phyloP scores from a whole-genome alignment of 2,113 vertebrate species.

The Menura novaehollandiae region DNA sequence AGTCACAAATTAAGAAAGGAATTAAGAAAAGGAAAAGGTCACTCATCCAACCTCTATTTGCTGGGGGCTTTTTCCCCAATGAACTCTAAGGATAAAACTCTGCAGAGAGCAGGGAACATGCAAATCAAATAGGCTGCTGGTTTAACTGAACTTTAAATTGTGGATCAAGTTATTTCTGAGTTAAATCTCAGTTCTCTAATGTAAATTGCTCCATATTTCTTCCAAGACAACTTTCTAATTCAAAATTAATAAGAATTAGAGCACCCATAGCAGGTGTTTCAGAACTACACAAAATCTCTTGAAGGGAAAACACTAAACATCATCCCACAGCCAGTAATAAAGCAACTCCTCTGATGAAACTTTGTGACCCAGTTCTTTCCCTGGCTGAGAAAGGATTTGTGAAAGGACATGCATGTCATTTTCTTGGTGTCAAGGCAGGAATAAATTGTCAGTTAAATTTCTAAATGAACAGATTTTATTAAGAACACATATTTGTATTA shows the following conservation, averaged over 20 bases:
- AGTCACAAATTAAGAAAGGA: neutral
- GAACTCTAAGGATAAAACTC: neutral
- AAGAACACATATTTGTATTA: neutral
- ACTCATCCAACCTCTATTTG: neutral
- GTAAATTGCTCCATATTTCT: neutral
- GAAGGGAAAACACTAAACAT: neutral
- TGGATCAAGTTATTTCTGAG: neutral
- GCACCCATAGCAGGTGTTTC: neutral
- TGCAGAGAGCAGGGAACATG: neutral
- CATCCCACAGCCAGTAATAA: neutral
- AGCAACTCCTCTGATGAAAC: neutral
- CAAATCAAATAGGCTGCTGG: neutral
- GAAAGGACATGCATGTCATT: neutral
- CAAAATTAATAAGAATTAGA: neutral
- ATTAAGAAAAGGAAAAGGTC: neutral
- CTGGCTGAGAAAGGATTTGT: neutral
- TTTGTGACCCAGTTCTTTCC: neutral
- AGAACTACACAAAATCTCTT: neutral
- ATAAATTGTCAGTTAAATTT: neutral
- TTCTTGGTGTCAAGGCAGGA: neutral
- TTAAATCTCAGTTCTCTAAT: neutral
- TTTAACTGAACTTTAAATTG: neutral
- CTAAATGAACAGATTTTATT: neutral
- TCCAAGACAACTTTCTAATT: neutral
- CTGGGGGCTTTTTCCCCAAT: accelerated